phyloP scores from a whole-genome alignment of 2,113 vertebrate genomes.

The Haplotaxodon microlepis region DNA sequence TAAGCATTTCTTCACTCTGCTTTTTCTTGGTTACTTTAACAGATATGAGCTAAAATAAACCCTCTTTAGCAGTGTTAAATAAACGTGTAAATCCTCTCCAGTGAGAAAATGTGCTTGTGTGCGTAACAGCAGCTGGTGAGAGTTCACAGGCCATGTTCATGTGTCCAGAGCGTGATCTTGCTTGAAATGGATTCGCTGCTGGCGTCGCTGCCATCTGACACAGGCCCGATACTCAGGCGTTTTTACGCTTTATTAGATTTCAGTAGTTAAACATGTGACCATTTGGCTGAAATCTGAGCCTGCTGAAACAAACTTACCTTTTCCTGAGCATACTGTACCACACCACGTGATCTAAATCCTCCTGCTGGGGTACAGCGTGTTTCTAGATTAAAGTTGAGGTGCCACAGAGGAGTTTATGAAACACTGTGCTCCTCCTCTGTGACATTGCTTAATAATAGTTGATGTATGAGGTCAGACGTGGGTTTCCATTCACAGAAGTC shows the following conservation, averaged over 20 bases:
- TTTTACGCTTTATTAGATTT: not conserved
- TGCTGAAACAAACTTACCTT: not conserved
- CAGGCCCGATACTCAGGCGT: not conserved
- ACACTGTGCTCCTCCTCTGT: not conserved
- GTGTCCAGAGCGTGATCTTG: not conserved
- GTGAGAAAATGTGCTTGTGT: not conserved
- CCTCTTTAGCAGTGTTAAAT: not conserved
- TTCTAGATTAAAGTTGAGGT: constrained; percentile 48
- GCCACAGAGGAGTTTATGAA: constrained; percentile 37
- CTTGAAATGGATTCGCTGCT: not conserved
- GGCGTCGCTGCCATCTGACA: not conserved
- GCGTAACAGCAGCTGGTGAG: not conserved
- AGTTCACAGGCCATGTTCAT: not conserved
- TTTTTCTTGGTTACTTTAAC: not conserved
- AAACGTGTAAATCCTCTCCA: not conserved
- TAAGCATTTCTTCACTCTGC: not conserved
- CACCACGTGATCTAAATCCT: not conserved
- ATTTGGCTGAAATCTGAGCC: not conserved
- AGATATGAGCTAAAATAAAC: not conserved
- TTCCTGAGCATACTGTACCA: not conserved
- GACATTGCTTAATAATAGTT: constrained; percentile 29
- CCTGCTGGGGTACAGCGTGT: not conserved
- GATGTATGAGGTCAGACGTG: constrained; percentile 1
- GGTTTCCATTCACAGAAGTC: constrained; percentile 30
- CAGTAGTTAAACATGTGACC: not conserved